Base-by-base conservation (phyloP, 2,113 vertebrate genomes). In the Hyla sarda region DNA sequence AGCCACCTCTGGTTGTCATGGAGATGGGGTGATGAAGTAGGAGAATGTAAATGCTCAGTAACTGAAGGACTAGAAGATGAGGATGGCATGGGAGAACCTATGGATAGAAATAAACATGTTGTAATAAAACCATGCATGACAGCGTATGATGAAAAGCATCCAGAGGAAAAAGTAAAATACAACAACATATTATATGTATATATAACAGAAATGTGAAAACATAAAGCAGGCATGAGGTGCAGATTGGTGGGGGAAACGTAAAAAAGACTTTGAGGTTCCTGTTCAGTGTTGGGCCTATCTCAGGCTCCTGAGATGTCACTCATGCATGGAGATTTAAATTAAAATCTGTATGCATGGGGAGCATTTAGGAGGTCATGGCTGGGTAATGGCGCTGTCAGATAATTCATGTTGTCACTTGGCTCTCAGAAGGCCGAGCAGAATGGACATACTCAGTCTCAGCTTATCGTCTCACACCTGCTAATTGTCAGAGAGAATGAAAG, bases 1-100 rank as follows among this genome's bases (percentile, higher is more conserved):
- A 95, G 92, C 94, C 93, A 93, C 92, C 90, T 93, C 93, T 94
- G 94, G 93, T 93, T 96, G 92, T 93, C 94, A 95, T 94, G 91
- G 90, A 90, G 93, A 93, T 89, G 88, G 88, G 92, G 92, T 91
- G 92, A 93, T 92, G 92, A 91, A 93, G 92, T 91, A 93, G 91
- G 94, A 90, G 92, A 94, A 93, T 90, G 92, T 92, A 91, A 92
- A 92, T 94, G 93, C 88, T 95, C 93, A 92, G 91, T 92, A 93
- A 91, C 92, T 89, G 94, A 95, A 94, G 95, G 91, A 91, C 92
- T 94, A 94, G 95, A 94, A 91, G 92, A 95, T 90, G 94, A 94
- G 89, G 94, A 93, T 94, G 93, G 94, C 92, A 93, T 92, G 92
- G 92, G 92, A 96, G 92, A 92, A 95, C 94, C 89, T 91, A 92